Conservation (phyloP, 2,113 vertebrate genomes). For the Calyptomena viridis region DNA sequence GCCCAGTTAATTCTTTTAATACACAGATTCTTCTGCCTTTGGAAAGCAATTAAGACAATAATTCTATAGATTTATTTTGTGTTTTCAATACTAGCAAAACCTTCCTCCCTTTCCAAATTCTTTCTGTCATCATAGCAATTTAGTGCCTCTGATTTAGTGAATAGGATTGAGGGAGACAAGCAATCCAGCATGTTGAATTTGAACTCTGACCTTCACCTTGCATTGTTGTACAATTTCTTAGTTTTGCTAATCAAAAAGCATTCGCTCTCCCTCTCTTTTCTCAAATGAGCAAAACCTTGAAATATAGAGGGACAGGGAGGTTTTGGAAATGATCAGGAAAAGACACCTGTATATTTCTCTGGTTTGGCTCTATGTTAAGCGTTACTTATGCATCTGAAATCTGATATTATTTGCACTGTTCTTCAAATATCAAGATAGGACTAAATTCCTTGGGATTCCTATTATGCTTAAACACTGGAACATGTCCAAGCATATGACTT, state of each 20-base stretch:
- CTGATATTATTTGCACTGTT: slow-evolving; percentile 57
- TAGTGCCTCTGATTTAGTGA: slow-evolving; percentile 54
- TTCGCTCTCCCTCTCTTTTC: not conserved
- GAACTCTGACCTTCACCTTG: slow-evolving; percentile 43
- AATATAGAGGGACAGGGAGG: not conserved
- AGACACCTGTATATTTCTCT: slow-evolving; percentile 55
- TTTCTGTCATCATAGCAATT: slow-evolving; percentile 56
- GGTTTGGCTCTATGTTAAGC: slow-evolving; percentile 19
- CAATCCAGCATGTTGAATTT: slow-evolving; percentile 41
- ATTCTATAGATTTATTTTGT: slow-evolving; percentile 35
- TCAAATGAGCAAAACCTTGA: slow-evolving; percentile 3
- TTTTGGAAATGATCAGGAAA: slow-evolving; percentile 48
- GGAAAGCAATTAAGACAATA: slow-evolving; percentile 23
- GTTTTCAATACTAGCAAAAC: slow-evolving; percentile 19
- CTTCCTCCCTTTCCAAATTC: slow-evolving; percentile 43
- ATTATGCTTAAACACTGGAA: slow-evolving; percentile 61
- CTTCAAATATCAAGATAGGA: slow-evolving; percentile 51
- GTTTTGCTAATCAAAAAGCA: slow-evolving; percentile 42
- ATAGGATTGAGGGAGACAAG: slow-evolving; percentile 61
- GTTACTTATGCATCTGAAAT: slow-evolving; percentile 11
- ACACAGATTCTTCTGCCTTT: slow-evolving; percentile 7
- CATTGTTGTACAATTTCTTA: slow-evolving; percentile 40
- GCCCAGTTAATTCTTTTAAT: not conserved
- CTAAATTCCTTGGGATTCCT: slow-evolving; percentile 49
- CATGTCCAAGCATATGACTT: slow-evolving; percentile 56